Conservation (phyloP, 2,888 invertebrate genomes). For the Chaetogeoica ovagalla region DNA sequence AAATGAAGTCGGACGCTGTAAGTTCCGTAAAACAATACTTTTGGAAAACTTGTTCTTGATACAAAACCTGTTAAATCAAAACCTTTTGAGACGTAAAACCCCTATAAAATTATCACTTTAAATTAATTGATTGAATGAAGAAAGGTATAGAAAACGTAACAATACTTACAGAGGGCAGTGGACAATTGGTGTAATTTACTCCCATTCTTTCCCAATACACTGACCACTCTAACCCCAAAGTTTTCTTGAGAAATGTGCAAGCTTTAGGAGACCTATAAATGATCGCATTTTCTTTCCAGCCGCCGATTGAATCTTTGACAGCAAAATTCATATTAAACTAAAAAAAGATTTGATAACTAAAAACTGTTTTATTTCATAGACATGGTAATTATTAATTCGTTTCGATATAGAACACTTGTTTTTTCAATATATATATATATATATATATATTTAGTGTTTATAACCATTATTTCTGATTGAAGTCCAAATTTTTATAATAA, state of each 20-base stretch:
- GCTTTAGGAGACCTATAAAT: not conserved
- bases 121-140: no score
- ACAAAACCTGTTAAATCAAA: not conserved
- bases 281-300: slow-evolving; percentile 13
- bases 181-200: not conserved
- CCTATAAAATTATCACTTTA: not conserved
- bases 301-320: slow-evolving; percentile 15
- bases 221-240: not conserved
- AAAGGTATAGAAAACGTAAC: not conserved
- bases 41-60: not conserved
- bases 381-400: no score
- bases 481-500: no score
- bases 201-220: not conserved
- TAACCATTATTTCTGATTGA: no score
- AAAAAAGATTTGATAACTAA: not conserved
- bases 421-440: no score
- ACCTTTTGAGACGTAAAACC: not conserved
- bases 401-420: no score
- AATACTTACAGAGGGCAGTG: not conserved
- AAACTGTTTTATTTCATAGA: no score
- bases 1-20: no score
- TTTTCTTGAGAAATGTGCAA: not conserved
- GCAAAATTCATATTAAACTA: not conserved
- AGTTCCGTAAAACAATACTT: not conserved
- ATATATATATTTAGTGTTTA: no score